Base-by-base conservation (phyloP, 1,140 invertebrate species). In the Aphis gossypii region DNA sequence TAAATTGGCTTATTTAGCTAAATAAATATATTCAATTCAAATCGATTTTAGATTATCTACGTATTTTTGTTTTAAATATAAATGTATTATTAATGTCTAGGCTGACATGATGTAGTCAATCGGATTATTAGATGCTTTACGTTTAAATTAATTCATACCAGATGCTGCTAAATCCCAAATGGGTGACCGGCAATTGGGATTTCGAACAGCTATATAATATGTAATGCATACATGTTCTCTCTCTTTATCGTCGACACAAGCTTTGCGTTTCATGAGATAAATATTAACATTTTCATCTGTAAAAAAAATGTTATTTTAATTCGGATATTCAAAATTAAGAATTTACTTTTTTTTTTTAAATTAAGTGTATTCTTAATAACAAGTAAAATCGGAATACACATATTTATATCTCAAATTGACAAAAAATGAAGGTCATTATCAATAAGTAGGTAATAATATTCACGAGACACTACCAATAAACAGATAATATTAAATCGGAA, bases 81-180 rank as follows among this genome's bases (percentile, higher is more conserved):
- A 76, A 76, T 76, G 60, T 76, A 76, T n/a, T 76, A 76, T 76
- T 76, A n/a, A 76, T 76, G 60, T 76, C 60, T 76, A 76, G 30
- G 60, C 14, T 76, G 60, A 76, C 60, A 76, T 76, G 60, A n/a
- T 76, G 30, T 76, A 76, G 60, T 76, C 60, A 76, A 76, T n/a
- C n/a, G 60, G 60, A 76, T 76, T n/a, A 76, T 76, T 76, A 76
- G 14, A 76, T 76, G 30, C 5, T 76, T 76, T 76, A 76, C 60
- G n/a, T 76, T 76, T 76, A 76, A 20, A 76, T n/a, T 76, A 76
- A 76, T 76, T 76, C 60, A 21, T n/a, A 76, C 60, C 60, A 76
- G 60, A 76, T 76, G 60, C 60, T 76, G 14, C 60, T 76, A n/a
- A 76, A n/a, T 76, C 60, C 60, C 60, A n/a, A 76, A 76, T n/a